Conservation (phyloP, 2,888 invertebrate species). For the Psylliodes chrysocephalus region DNA sequence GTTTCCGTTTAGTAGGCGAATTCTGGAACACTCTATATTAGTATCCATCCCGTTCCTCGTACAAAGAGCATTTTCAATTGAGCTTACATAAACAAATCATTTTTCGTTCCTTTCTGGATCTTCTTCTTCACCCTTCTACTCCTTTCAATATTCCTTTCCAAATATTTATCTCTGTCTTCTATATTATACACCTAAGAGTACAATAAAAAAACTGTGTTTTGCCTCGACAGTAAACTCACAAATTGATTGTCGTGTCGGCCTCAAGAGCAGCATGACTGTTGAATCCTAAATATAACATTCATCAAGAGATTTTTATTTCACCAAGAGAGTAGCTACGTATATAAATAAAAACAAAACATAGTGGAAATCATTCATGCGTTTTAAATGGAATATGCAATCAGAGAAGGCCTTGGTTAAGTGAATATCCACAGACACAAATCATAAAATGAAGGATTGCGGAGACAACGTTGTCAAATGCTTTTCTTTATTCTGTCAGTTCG, state of each 20-base stretch:
- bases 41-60: too few species aligned
- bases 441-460: constrained; percentile 24
- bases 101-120: too few species aligned
- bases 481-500: background rate
- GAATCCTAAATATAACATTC: background rate
- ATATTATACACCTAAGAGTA: too few species aligned
- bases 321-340: constrained; percentile 18
- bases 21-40: too few species aligned
- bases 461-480: constrained; percentile 18
- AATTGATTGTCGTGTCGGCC: background rate
- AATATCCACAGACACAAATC: constrained; percentile 25
- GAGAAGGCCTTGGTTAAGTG: constrained; percentile 24
- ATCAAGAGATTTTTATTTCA: constrained; percentile 12
- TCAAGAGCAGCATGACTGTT: background rate
- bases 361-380: constrained; percentile 30
- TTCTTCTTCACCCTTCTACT: too few species aligned
- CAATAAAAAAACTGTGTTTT: too few species aligned
- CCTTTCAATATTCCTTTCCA: too few species aligned
- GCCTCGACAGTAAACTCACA: too few species aligned
- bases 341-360: constrained; percentile 26
- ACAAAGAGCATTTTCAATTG: too few species aligned
- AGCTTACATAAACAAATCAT: too few species aligned
- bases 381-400: constrained; percentile 31
- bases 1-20: too few species aligned
- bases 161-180: too few species aligned